Conservation (phyloP, 2,888 invertebrate genomes). For the Disparrhopalites patrizii region DNA sequence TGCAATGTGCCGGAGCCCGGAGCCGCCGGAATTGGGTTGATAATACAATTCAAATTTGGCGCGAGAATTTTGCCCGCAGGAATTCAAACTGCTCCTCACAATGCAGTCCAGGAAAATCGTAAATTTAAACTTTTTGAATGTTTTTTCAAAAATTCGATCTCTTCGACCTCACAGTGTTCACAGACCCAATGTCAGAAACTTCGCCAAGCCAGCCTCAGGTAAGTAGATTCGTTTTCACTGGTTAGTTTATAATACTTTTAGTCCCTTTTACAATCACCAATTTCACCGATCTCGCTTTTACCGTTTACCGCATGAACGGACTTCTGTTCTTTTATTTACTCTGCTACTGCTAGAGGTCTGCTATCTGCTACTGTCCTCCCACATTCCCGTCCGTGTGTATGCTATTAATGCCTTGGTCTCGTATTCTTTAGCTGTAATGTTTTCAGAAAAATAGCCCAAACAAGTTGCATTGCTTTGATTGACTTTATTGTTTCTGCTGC, state of each 20-base stretch:
- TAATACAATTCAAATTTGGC: not conserved
- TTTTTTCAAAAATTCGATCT: not conserved
- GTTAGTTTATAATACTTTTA: not conserved
- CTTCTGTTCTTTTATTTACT: no score
- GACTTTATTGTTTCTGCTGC: not conserved
- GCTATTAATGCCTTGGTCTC: no score
- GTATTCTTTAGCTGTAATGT: no score
- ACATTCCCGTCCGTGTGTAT: no score
- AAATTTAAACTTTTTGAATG: not conserved
- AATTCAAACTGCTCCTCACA: not conserved
- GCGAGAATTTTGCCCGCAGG: not conserved
- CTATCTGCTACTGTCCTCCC: no score
- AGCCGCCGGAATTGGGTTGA: not conserved
- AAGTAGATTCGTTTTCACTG: not conserved
- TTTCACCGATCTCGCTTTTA: no score
- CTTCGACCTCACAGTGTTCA: not conserved
- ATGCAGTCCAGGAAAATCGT: conserved; percentile 3
- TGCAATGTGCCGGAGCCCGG: not conserved
- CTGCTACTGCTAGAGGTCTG: no score
- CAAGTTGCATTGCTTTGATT: not conserved
- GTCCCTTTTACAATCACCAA: no score
- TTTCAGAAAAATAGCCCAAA: no score
- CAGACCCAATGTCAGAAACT: conserved; percentile 2
- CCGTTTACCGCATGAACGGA: no score
- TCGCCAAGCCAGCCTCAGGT: conserved; percentile 9